These are phyloP conservation scores for Iguana delicatissima DNA, from an alignment of 2,797 vertebrate species.

Conservation along the genomic window DNA sequence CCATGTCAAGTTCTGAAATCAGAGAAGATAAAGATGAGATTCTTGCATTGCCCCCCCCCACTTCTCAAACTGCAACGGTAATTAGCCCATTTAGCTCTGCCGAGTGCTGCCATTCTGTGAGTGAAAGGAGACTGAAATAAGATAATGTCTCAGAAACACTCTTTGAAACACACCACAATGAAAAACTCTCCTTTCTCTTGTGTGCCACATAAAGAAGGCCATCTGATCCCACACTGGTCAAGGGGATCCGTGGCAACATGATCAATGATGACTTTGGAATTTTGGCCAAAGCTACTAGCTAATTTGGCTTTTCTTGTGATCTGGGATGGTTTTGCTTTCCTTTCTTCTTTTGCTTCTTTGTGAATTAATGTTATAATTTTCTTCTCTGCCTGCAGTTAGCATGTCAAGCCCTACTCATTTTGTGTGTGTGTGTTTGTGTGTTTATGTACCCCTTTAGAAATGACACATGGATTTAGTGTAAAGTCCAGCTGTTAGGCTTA, in stretches of 20 bases:
- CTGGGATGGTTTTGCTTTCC: constrained; percentile 57
- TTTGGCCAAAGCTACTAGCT: constrained; percentile 62
- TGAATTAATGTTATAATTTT: constrained; percentile 54
- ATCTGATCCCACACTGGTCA: constrained; percentile 77
- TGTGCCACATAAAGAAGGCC: constrained; percentile 72
- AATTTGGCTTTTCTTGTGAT: constrained; percentile 68
- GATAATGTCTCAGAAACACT: constrained; percentile 86
- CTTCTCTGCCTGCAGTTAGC: neutral
- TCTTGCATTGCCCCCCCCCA: constrained; percentile 70
- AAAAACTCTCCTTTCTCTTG: constrained; percentile 86
- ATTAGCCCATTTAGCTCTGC: constrained; percentile 94
- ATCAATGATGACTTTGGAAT: constrained; percentile 71
- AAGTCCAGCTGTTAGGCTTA: constrained; percentile 20
- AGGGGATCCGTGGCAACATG: constrained; percentile 62
- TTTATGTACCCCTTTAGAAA: constrained; percentile 13
- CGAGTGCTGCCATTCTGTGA: constrained; percentile 84
- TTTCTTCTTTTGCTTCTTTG: constrained; percentile 31
- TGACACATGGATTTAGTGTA: constrained; percentile 16
- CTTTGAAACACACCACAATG: constrained; percentile 93
- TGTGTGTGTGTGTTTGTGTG: constrained; percentile 7
- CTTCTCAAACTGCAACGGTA: constrained; percentile 85
- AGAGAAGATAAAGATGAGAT: constrained; percentile 86
- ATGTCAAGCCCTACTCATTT: constrained; percentile 1
- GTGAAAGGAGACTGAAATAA: constrained; percentile 81
- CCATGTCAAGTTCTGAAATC: constrained; percentile 86